These are phyloP conservation scores for Amphipyra tragopoginis DNA, from an alignment of 2,888 invertebrate species.

Conservation along the genomic window DNA sequence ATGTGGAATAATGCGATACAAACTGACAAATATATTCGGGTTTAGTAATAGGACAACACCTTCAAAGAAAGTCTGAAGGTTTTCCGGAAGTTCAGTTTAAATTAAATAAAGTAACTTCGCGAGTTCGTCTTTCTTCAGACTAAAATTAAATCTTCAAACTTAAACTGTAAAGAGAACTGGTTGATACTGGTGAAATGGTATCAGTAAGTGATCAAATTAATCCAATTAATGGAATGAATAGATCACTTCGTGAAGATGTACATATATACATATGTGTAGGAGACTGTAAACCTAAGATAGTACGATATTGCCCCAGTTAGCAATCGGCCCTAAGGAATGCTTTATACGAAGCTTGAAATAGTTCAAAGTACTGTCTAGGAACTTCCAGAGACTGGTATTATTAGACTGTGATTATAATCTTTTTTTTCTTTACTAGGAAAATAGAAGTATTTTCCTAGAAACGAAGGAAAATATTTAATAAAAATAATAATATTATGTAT, in stretches of 20 bases:
- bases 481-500: not conserved
- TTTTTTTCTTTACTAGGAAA: no score
- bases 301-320: constrained; percentile 42
- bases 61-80: constrained; percentile 23
- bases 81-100: constrained; percentile 29
- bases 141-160: constrained; percentile 45
- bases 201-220: constrained; percentile 26
- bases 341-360: constrained; percentile 40
- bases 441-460: not conserved
- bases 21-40: constrained; percentile 22
- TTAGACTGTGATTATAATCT: not conserved
- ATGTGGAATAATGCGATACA: constrained; percentile 15
- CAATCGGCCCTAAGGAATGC: constrained; percentile 33
- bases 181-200: constrained; percentile 26
- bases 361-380: constrained; percentile 19
- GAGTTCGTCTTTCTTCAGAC: constrained; percentile 22
- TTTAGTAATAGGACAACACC: constrained; percentile 23
- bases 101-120: constrained; percentile 45
- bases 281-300: constrained; percentile 15
- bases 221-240: constrained; percentile 26
- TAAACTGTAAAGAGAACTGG: constrained; percentile 8
- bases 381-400: constrained; percentile 14
- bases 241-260: constrained; percentile 4
- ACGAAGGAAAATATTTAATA: not conserved
- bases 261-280: not conserved